These are phyloP conservation scores for Phragmatobia fuliginosa DNA, from an alignment of 2,888 invertebrate species.

Conservation along the genomic window DNA sequence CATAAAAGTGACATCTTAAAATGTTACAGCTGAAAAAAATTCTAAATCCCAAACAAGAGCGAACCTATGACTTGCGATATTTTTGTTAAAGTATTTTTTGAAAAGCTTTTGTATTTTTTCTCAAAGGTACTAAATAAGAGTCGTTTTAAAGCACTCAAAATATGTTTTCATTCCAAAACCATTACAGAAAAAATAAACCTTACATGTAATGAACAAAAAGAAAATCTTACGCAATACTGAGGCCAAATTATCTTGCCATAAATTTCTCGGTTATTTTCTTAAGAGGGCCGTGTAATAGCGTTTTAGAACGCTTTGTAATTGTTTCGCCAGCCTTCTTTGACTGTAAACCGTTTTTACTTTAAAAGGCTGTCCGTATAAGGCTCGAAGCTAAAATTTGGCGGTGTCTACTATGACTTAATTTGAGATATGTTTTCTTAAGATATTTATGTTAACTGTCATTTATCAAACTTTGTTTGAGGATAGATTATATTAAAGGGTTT, in stretches of 20 bases:
- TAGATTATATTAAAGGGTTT: no score
- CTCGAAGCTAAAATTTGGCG: not conserved
- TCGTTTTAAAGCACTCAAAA: not conserved
- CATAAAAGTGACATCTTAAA: no score
- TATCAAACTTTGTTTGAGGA: no score
- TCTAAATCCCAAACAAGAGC: no score
- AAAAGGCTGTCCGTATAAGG: not conserved
- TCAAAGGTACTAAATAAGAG: not conserved
- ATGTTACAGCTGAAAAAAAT: no score
- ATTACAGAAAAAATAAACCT: not conserved
- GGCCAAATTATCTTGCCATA: constrained; percentile 43
- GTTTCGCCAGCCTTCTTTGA: not conserved
- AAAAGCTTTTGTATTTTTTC: not conserved
- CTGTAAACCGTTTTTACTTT: not conserved
- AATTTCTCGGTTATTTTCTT: constrained; percentile 40
- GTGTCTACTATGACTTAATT: not conserved
- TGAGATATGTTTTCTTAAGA: no score
- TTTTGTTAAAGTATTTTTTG: not conserved
- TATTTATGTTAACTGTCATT: no score
- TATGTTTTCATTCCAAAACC: not conserved
- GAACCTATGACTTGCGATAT: not conserved
- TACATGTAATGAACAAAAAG: constrained; percentile 10
- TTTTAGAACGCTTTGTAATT: not conserved
- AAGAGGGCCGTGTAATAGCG: constrained; percentile 8
- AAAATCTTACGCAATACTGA: constrained; percentile 21